Evolutionary conservation across 2,113 vertebrate species (phyloP).

Genomic region (Coturnix japonica): DNA sequence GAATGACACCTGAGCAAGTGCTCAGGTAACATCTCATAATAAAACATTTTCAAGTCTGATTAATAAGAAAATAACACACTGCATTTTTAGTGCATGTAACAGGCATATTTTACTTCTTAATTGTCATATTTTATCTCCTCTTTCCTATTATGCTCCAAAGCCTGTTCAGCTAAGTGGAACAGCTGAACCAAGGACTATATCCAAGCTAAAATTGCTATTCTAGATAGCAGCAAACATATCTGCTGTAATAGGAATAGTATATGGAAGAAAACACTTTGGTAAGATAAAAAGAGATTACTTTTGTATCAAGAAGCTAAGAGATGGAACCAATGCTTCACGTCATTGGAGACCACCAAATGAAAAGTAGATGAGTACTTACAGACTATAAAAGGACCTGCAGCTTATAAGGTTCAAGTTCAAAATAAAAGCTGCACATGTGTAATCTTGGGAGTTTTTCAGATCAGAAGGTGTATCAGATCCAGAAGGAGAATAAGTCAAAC

Average conservation of each 20-base stretch:
- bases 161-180: not conserved
- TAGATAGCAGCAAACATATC: not conserved
- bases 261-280: not conserved
- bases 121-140: not conserved
- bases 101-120: not conserved
- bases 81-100: not conserved
- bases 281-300: not conserved
- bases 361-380: not conserved
- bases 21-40: not conserved
- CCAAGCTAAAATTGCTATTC: not conserved
- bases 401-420: not conserved
- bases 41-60: not conserved
- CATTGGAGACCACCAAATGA: not conserved
- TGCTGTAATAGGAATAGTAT: not conserved
- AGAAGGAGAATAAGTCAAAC: not conserved
- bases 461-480: not conserved
- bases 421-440: not conserved
- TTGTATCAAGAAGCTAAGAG: not conserved
- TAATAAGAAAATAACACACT: not conserved
- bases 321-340: rapidly evolving
- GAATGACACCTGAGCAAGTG: not conserved
- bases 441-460: not conserved
- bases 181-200: too few species aligned
- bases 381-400: not conserved
- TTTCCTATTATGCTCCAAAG: not conserved